These are phyloP conservation scores for Chelonia mydas DNA, from an alignment of 2,797 vertebrate genomes.

Conservation along the genomic window DNA sequence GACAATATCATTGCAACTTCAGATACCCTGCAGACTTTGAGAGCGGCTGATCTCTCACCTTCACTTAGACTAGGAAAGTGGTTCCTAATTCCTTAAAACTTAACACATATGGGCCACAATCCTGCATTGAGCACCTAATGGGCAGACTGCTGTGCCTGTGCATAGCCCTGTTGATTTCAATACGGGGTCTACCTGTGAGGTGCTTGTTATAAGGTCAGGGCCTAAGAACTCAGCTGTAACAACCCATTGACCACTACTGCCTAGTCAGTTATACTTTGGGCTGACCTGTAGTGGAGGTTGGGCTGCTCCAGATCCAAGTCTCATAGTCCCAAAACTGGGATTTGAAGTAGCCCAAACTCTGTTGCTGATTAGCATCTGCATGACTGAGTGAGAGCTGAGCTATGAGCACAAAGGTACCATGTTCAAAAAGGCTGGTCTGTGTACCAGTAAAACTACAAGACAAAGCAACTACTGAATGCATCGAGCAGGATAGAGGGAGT, in stretches of 20 bases:
- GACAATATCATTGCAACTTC: not conserved
- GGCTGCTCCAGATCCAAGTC: fast-evolving
- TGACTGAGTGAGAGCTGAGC: not conserved
- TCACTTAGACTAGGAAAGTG: not conserved
- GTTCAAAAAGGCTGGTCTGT: not conserved
- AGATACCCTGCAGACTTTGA: not conserved
- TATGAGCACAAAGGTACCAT: not conserved
- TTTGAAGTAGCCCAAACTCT: not conserved
- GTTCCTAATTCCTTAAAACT: not conserved
- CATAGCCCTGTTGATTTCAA: fast-evolving
- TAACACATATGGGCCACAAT: fast-evolving
- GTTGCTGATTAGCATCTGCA: not conserved
- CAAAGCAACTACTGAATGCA: not conserved
- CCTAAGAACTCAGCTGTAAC: not conserved
- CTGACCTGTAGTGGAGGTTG: not conserved
- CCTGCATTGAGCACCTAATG: not conserved
- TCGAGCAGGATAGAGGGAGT: not conserved
- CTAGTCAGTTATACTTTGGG: fast-evolving
- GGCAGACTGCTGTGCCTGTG: not conserved
- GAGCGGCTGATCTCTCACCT: not conserved
- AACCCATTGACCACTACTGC: fast-evolving
- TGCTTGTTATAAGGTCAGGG: fast-evolving
- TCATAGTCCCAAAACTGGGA: not conserved
- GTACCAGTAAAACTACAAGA: fast-evolving
- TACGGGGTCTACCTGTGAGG: not conserved